Conservation (phyloP, 2,888 invertebrate genomes). For the Gymnocheta viridis region DNA sequence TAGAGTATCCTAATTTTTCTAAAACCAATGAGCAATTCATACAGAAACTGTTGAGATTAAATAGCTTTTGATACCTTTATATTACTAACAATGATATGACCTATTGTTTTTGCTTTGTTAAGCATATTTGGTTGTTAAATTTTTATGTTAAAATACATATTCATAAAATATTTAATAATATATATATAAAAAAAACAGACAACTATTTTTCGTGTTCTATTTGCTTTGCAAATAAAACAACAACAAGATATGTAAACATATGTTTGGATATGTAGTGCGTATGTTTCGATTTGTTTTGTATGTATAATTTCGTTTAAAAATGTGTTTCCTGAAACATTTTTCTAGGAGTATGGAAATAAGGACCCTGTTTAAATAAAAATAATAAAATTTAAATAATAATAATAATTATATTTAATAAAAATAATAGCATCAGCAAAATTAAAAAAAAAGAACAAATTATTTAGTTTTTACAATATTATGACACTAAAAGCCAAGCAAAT, state of each 20-base stretch:
- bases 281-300: neutral
- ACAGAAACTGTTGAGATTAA: too few species aligned
- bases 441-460: neutral
- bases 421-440: constrained; percentile 26
- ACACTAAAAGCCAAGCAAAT: constrained; percentile 48
- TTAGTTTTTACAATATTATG: neutral
- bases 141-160: too few species aligned
- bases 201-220: neutral
- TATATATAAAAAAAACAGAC: neutral
- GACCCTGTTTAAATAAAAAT: constrained; percentile 74
- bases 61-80: too few species aligned
- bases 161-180: neutral
- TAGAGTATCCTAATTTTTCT: too few species aligned
- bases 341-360: constrained; percentile 74
- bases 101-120: too few species aligned
- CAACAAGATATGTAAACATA: constrained; percentile 21
- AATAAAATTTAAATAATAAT: constrained; percentile 11
- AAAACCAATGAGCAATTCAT: too few species aligned
- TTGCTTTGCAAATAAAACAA: neutral
- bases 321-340: constrained; percentile 77
- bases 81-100: too few species aligned
- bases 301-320: constrained; percentile 72
- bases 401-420: constrained; percentile 3
- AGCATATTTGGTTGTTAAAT: too few species aligned
- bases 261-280: neutral